Base-by-base conservation (phyloP, 2,888 invertebrate species). In the Coleophora deauratella region DNA sequence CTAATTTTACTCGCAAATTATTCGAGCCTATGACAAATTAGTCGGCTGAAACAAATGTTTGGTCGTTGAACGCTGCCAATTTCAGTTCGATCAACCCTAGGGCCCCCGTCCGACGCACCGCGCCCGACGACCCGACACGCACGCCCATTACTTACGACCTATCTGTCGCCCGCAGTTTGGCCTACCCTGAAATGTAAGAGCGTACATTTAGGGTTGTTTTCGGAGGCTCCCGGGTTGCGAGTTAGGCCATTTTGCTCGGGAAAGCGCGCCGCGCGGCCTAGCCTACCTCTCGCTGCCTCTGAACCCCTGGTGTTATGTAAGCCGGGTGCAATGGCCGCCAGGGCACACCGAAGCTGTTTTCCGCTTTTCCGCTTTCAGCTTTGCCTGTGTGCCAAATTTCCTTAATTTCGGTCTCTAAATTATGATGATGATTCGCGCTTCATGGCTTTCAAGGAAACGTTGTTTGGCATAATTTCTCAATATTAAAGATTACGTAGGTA, bases 251-350 rank as follows among this genome's bases (percentile, higher is more conserved):
- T 63, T 49, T 48, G 49, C 41, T 21, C 40, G 47, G 42, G 46
- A 45, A 21, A 21, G 43, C 48, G 50, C 48, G 49, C 52, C 9
- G 46, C 41, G 33, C 42, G 48, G 48, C 53, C 51, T 60, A 50
- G 64, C 66, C 66, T 72, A 72, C 80, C 73, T 75, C 78, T 71
- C 59, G 63, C 62, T 71, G 73, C 76, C 68, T 74, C 77, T 80
- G 76, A 66, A 62, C 70, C 76, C 81, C 81, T 74, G 69, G 79
- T 82, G 62, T 82, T 85, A 81, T 72, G 69, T 82, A 84, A 81
- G 73, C 57, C 60, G 80, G 65, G 82, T 78, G 81, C 82, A 82
- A 82, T 82, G 82, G 79, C 82, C 84, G 78, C 72, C 65, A 58
- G 64, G 66, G 68, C 72, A 73, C 62, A 61, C 66, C 66, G 66